These are phyloP conservation scores for Pristiophorus japonicus DNA, from an alignment of 2,113 vertebrate genomes.

Conservation along the genomic window DNA sequence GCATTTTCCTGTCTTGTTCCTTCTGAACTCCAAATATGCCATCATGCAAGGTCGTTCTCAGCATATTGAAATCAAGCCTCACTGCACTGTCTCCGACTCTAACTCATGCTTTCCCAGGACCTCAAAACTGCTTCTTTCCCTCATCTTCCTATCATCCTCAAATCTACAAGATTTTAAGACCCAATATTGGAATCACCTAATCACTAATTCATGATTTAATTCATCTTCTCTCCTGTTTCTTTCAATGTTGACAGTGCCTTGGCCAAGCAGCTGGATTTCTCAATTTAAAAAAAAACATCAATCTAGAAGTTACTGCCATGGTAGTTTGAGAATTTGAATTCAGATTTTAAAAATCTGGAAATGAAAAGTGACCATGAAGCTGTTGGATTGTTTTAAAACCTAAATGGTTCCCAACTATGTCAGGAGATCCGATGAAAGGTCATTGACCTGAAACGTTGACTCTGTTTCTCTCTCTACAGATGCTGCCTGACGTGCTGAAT, in stretches of 20 bases:
- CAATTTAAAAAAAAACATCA: background rate
- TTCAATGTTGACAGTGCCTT: background rate
- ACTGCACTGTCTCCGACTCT: too few species aligned
- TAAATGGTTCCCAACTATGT: too few species aligned
- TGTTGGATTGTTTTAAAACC: too few species aligned
- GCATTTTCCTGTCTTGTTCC: background rate
- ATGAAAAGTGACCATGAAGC: too few species aligned
- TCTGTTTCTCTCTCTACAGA: too few species aligned
- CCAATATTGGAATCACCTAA: background rate
- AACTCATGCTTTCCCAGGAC: background rate
- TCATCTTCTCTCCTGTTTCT: background rate
- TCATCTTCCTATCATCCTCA: background rate
- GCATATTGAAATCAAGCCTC: background rate
- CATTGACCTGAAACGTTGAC: too few species aligned
- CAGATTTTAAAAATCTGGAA: too few species aligned
- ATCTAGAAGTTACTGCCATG: too few species aligned
- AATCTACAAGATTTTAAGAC: background rate
- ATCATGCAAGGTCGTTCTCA: background rate
- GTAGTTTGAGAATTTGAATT: too few species aligned
- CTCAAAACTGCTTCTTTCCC: background rate
- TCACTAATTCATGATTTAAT: background rate
- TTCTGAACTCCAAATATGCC: background rate
- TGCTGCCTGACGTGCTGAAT: too few species aligned
- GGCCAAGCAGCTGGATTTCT: background rate
- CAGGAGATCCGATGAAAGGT: too few species aligned